Evolutionary conservation across 2,888 invertebrate genomes (phyloP).

Genomic region (Watsonalla cultraria): DNA sequence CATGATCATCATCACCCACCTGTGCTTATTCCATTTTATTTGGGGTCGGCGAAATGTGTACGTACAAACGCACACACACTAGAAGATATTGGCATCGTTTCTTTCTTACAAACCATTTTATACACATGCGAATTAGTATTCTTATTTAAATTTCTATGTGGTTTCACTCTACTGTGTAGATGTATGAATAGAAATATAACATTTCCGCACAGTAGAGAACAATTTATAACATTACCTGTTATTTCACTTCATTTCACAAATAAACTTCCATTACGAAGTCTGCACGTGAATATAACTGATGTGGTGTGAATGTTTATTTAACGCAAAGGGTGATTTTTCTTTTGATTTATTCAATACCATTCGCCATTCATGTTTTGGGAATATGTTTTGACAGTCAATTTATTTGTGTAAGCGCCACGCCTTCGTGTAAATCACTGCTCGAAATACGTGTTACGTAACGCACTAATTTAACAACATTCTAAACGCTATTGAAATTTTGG

Average conservation of each 20-base stretch:
- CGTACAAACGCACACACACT: too few species aligned
- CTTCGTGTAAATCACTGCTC: not conserved
- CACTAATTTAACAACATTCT: not conserved
- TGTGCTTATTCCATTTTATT: too few species aligned
- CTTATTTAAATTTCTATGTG: too few species aligned
- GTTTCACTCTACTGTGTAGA: too few species aligned
- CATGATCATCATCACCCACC: too few species aligned
- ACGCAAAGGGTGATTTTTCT: constrained; percentile 12
- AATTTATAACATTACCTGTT: not conserved
- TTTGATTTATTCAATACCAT: constrained; percentile 30
- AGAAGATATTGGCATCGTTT: too few species aligned
- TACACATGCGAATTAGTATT: too few species aligned
- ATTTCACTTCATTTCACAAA: not conserved
- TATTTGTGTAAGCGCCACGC: constrained; percentile 6
- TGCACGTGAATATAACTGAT: constrained; percentile 17
- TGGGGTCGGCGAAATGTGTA: too few species aligned
- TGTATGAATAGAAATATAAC: too few species aligned
- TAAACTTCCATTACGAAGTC: constrained; percentile 3
- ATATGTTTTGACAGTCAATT: constrained; percentile 14
- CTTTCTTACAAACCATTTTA: too few species aligned
- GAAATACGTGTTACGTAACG: not conserved
- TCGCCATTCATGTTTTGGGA: constrained; percentile 14
- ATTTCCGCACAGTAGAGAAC: not conserved
- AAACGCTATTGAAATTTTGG: not conserved
- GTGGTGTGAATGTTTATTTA: constrained; percentile 22